Evolutionary conservation across 2,888 invertebrate species (phyloP).

Genomic region (Pristionchus exspectatus): DNA sequence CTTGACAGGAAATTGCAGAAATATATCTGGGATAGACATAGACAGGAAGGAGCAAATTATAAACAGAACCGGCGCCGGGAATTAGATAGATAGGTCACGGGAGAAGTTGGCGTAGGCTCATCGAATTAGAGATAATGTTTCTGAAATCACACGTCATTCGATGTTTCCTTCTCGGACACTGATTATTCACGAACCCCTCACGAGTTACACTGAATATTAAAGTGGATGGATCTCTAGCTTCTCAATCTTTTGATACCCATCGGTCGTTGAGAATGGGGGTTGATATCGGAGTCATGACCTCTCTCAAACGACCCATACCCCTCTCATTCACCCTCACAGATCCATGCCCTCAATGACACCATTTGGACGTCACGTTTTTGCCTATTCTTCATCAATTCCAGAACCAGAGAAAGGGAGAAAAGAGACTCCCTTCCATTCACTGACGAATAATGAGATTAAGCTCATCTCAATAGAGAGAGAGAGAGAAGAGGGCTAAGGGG

Average conservation of each 20-base stretch:
- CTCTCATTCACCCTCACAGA: not conserved
- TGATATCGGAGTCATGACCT: slow-evolving; percentile 30
- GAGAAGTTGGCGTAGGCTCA: not conserved
- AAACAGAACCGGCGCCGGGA: not conserved
- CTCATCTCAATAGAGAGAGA: slow-evolving; percentile 18
- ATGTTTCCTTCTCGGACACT: not conserved
- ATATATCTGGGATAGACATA: not conserved
- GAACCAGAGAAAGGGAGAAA: slow-evolving; percentile 28
- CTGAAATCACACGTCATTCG: not conserved
- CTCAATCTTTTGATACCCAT: not conserved
- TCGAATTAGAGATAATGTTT: not conserved
- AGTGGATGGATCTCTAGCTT: not conserved
- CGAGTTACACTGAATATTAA: not conserved
- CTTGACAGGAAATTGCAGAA: slow-evolving; percentile 16
- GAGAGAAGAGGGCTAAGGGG: not conserved
- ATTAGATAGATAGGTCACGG: not conserved
- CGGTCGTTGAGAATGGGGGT: not conserved
- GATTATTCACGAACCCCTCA: slow-evolving; percentile 8
- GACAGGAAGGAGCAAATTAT: slow-evolving; percentile 6
- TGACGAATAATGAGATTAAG: slow-evolving; percentile 17
- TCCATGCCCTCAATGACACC: slow-evolving; percentile 5
- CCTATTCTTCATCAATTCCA: not conserved
- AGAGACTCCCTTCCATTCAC: not conserved
- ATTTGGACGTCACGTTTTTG: slow-evolving; percentile 21
- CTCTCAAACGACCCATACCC: slow-evolving; percentile 4